These are phyloP conservation scores for Magallana ariakensis DNA, from an alignment of 1,140 invertebrate species.

Conservation along the genomic window DNA sequence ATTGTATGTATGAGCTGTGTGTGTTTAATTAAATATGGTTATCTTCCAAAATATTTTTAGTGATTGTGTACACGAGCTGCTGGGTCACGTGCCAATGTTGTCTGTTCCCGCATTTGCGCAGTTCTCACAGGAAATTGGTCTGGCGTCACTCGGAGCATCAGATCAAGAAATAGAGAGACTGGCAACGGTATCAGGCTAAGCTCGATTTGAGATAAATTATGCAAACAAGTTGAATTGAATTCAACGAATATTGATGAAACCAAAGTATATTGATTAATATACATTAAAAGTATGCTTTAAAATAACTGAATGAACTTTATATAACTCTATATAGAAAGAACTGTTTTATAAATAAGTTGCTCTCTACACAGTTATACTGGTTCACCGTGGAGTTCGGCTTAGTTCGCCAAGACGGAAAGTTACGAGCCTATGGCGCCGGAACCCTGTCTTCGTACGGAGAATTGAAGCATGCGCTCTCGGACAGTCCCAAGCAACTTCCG, in stretches of 20 bases:
- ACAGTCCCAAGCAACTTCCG: constrained; percentile 86
- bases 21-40: background rate
- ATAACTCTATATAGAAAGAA: no score
- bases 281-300: no score
- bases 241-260: background rate
- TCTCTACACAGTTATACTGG: constrained; percentile 92
- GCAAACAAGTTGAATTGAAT: no score
- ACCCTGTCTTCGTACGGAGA: constrained; percentile 98
- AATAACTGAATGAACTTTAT: no score
- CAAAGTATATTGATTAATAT: no score
- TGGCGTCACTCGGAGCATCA: constrained; percentile 93
- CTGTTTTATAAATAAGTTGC: no score
- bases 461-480: constrained; percentile 94
- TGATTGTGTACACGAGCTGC: constrained; percentile 83
- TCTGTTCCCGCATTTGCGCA: constrained; percentile 82
- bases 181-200: constrained; percentile 89
- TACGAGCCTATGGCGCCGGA: constrained; percentile 98
- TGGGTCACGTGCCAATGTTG: constrained; percentile 83
- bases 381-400: constrained; percentile 99
- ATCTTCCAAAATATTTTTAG: constrained; percentile 56
- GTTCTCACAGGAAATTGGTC: constrained; percentile 83
- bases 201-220: no score
- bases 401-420: constrained; percentile 93
- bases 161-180: constrained; percentile 99
- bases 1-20: no score